Percentiles rank a stretch among this genome's conserved stretches.
Conservation (phyloP, 2,797 vertebrate genomes). For the Semotilus atromaculatus region DNA sequence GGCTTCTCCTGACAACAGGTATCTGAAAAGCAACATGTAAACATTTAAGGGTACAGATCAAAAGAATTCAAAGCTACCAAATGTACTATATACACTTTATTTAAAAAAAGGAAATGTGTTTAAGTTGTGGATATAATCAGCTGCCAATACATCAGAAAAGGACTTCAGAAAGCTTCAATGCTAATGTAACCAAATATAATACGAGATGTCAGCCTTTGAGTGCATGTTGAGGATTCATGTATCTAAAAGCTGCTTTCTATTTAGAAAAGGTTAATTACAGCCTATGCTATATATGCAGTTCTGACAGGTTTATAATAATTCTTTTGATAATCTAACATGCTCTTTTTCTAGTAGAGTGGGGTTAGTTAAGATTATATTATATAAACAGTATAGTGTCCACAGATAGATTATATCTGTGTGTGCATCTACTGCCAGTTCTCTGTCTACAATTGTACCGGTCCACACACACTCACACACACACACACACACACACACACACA, state of each 20-base stretch:
- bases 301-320: slow-evolving; percentile 26
- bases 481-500: slow-evolving; percentile 6
- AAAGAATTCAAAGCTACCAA: slow-evolving; percentile 28
- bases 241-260: slow-evolving; percentile 41
- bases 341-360: not conserved
- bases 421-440: slow-evolving; percentile 10
- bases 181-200: slow-evolving; percentile 26
- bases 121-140: slow-evolving; percentile 32
- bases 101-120: slow-evolving; percentile 13
- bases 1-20: slow-evolving; percentile 52
- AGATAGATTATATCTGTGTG: slow-evolving; percentile 19
- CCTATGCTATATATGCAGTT: slow-evolving; percentile 22
- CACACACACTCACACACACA: not conserved
- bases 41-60: slow-evolving; percentile 36
- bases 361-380: slow-evolving; percentile 22
- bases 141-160: slow-evolving; percentile 45
- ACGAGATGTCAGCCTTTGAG: slow-evolving; percentile 18
- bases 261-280: not conserved
- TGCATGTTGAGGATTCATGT: not conserved
- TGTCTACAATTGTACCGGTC: slow-evolving; percentile 23
- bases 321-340: not conserved
- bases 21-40: slow-evolving; percentile 57
- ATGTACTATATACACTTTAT: slow-evolving; percentile 30
- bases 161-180: not conserved
- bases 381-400: slow-evolving; percentile 27